Conservation (phyloP, 2,113 vertebrate genomes). For the Cyanoderma ruficeps region DNA sequence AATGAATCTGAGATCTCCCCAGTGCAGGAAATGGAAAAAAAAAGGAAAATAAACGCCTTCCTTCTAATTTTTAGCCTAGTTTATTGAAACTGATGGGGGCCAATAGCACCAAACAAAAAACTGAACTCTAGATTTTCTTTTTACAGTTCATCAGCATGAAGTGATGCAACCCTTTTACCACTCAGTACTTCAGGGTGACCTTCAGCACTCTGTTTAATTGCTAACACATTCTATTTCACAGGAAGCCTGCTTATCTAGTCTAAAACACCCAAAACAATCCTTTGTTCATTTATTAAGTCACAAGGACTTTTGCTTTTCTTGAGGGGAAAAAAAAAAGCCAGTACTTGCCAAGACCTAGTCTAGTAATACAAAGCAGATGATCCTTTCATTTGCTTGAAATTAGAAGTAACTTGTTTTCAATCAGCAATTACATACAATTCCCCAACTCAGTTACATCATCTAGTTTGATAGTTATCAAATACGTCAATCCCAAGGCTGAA, state of each 20-base stretch:
- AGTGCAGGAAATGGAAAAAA: no score
- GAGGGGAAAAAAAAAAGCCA: neutral
- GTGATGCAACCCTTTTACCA: neutral
- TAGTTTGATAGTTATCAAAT: neutral
- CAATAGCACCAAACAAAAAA: neutral
- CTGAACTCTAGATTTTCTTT: neutral
- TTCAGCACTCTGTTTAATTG: neutral
- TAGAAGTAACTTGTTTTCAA: slow-evolving; percentile 10
- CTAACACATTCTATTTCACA: slow-evolving; percentile 10
- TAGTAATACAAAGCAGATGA: slow-evolving; percentile 26
- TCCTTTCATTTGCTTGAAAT: slow-evolving; percentile 8
- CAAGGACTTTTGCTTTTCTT: slow-evolving; percentile 30
- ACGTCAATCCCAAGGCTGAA: neutral
- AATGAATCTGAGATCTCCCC: neutral
- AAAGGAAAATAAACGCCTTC: rapidly evolving
- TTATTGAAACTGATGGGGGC: neutral
- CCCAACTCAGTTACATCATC: slow-evolving; percentile 44
- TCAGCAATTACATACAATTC: neutral
- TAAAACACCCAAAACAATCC: neutral
- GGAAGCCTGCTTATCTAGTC: slow-evolving; percentile 5
- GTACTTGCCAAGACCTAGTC: slow-evolving; percentile 11
- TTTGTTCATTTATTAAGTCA: slow-evolving; percentile 24
- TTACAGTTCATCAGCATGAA: neutral
- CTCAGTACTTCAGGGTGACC: slow-evolving; percentile 2
- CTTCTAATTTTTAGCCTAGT: neutral